Evolutionary conservation across 2,888 invertebrate genomes (phyloP).

Genomic region (Sceliomorpha sp.): DNA sequence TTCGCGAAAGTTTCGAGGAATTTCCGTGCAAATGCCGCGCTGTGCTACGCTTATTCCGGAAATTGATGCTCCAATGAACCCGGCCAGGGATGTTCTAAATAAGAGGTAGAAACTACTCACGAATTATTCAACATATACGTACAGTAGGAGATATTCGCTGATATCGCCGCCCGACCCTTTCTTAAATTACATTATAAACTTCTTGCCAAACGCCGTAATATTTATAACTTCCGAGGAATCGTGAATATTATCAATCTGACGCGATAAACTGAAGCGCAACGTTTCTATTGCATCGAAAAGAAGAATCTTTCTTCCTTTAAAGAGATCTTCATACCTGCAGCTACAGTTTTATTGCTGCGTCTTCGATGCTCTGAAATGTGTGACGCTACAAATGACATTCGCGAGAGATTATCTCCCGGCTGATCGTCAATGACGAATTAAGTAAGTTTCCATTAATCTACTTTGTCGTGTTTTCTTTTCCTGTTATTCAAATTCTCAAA

Average conservation of each 20-base stretch:
- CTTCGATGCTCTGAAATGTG: too few species aligned
- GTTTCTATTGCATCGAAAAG: too few species aligned
- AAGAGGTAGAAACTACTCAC: conserved; percentile 50
- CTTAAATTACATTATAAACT: conserved; percentile 41
- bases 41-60: conserved; percentile 65
- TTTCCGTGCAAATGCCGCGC: conserved; percentile 62
- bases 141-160: conserved; percentile 30
- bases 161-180: conserved; percentile 17
- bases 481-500: conserved; percentile 17
- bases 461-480: conserved; percentile 12
- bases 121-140: conserved; percentile 44
- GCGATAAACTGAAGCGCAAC: too few species aligned
- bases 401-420: background rate
- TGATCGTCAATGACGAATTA: conserved; percentile 14
- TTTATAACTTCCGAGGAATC: background rate
- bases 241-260: too few species aligned
- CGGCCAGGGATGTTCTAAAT: conserved; percentile 40
- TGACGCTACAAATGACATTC: too few species aligned
- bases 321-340: too few species aligned
- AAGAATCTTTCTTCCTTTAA: too few species aligned
- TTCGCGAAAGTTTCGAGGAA: conserved; percentile 61
- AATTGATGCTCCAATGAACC: conserved; percentile 66
- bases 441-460: conserved; percentile 23
- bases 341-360: too few species aligned
- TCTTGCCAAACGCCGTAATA: conserved; percentile 26